Evolutionary conservation across 2,888 invertebrate genomes (phyloP).

Genomic region (Eustalomyia histrio): DNA sequence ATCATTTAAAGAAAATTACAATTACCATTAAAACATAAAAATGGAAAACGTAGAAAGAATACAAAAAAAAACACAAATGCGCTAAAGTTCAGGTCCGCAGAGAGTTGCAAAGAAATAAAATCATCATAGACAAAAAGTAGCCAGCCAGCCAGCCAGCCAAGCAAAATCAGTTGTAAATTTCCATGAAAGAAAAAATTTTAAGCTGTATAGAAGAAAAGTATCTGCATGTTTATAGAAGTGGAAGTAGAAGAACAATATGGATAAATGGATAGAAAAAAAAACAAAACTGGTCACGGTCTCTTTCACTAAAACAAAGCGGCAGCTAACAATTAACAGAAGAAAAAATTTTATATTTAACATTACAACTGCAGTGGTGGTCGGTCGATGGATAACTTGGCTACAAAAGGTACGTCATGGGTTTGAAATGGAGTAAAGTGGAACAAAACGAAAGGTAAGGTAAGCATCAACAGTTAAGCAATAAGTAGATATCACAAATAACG

Average conservation of each 20-base stretch:
- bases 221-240: conserved; percentile 10
- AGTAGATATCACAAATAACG: conserved; percentile 8
- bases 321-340: conserved; percentile 33
- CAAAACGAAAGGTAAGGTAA: conserved; percentile 49
- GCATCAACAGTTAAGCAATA: conserved; percentile 47
- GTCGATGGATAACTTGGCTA: conserved; percentile 23
- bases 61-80: conserved; percentile 16
- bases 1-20: conserved; percentile 62
- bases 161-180: conserved; percentile 38
- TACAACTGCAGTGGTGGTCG: conserved; percentile 43
- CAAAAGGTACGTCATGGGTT: conserved; percentile 44
- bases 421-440: conserved; percentile 34
- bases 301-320: conserved; percentile 58
- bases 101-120: conserved; percentile 43
- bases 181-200: conserved; percentile 13
- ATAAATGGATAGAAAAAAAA: conserved; percentile 46
- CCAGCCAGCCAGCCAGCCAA: conserved; percentile 61
- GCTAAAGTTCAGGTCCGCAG: conserved; percentile 61
- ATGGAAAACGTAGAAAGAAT: conserved; percentile 22
- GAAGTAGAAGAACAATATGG: conserved; percentile 40
- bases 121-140: conserved; percentile 62
- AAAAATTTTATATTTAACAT: conserved; percentile 13
- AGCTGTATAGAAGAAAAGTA: conserved; percentile 22
- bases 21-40: conserved; percentile 52
- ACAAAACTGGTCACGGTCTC: conserved; percentile 63